These are phyloP conservation scores for Crossocerus cetratus DNA, from an alignment of 2,888 invertebrate species.

Conservation along the genomic window DNA sequence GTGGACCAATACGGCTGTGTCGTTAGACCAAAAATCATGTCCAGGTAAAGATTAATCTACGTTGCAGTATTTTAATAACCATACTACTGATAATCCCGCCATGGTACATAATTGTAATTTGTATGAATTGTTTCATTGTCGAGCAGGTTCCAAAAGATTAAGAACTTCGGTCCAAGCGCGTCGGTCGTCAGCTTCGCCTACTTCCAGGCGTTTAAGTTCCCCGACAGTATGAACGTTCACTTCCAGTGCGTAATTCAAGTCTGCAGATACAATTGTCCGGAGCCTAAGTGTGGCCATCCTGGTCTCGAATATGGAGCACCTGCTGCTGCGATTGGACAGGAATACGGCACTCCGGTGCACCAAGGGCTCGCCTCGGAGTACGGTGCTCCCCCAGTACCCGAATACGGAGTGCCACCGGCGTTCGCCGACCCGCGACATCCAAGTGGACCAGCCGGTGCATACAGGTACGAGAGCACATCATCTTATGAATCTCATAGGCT, in stretches of 20 bases:
- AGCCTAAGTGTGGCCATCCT: slow-evolving; percentile 88
- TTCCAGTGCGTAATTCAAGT: slow-evolving; percentile 98
- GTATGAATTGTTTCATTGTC: not conserved
- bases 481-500: too few species aligned
- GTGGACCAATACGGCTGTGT: slow-evolving; percentile 97
- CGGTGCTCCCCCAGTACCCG: slow-evolving; percentile 83
- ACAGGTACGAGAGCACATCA: slow-evolving; percentile 71
- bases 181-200: slow-evolving; percentile 96
- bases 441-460: slow-evolving; percentile 88
- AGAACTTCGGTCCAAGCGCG: slow-evolving; percentile 96
- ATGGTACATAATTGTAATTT: not conserved
- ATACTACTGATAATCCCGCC: not conserved
- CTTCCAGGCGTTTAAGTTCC: slow-evolving; percentile 98
- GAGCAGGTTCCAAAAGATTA: slow-evolving; percentile 93
- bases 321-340: slow-evolving; percentile 78
- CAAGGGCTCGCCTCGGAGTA: slow-evolving; percentile 82
- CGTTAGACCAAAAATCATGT: slow-evolving; percentile 95
- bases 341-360: slow-evolving; percentile 82
- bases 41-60: slow-evolving; percentile 71
- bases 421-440: slow-evolving; percentile 93
- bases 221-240: slow-evolving; percentile 97
- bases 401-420: slow-evolving; percentile 87
- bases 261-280: slow-evolving; percentile 94
- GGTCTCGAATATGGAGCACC: slow-evolving; percentile 78
- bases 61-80: too few species aligned